Conservation (phyloP, 2,113 vertebrate genomes). For the Brachypodius melanocephalos region DNA sequence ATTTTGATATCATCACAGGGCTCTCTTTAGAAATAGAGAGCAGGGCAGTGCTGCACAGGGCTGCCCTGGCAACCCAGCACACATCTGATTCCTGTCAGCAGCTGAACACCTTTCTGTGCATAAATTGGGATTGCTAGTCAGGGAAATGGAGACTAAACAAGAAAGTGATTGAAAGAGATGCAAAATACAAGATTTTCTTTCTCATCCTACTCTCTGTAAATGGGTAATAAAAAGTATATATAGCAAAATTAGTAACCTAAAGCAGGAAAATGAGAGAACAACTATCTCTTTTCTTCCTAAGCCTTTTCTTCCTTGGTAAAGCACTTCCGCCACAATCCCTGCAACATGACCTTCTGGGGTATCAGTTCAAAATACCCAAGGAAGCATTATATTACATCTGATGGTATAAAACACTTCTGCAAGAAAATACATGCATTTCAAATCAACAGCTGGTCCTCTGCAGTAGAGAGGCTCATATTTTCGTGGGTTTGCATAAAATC, state of each 20-base stretch:
- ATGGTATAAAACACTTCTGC: not conserved
- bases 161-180: not conserved
- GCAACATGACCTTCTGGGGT: not conserved
- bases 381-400: not conserved
- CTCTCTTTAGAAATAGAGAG: constrained; percentile 3
- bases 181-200: not conserved
- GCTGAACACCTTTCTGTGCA: not conserved
- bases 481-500: not conserved
- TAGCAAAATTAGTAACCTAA: not conserved
- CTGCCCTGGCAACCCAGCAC: not conserved
- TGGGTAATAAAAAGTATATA: not conserved
- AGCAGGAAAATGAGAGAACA: not conserved
- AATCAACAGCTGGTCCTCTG: not conserved
- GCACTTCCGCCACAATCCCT: not conserved
- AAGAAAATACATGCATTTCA: not conserved
- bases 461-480: not conserved
- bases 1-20: not conserved
- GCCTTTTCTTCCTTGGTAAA: not conserved
- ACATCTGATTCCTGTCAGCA: not conserved
- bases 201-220: not conserved
- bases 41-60: not conserved
- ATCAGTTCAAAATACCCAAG: not conserved
- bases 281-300: not conserved
- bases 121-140: not conserved
- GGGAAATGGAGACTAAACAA: not conserved